Evolutionary conservation across 2,113 vertebrate genomes (phyloP), one percentile per base, ranked within the genome.

Genomic region (Albula goreensis): DNA sequence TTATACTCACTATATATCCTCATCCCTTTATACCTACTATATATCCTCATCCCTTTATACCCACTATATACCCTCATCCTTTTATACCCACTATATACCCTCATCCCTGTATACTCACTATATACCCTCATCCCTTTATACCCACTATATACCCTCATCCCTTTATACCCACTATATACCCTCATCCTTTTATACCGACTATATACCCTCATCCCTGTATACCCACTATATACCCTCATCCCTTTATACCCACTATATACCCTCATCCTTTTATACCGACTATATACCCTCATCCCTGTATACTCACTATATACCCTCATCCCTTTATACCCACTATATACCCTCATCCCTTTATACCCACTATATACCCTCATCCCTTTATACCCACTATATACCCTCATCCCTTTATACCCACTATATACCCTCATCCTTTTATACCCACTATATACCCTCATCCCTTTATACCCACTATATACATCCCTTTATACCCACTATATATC

Each of bases 331-430:
- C 3, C 60, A 22, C 2, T 4, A 31, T 74, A 5, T 31, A 74
- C 8, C n/a, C 25, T 8, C 63, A 31, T 9, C 66, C 31, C n/a
- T n/a, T n/a, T n/a, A n/a, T n/a, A n/a, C 31, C 31, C 31, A 41
- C 31, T 0, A 41, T 41, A 41, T 0, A 41, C 31, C 31, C 31
- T 0, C 31, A 41, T 0, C 31, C 31, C 31, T 0, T 0, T 0
- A 41, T 0, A 41, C 31, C 31, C 31, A 41, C 31, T 0, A 41
- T 0, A 41, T 0, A 41, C 31, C 31, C 31, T 41, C 31, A 41
- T 0, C 31, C 31, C 31, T 0, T 0, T 0, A 41, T 0, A 41
- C 31, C 31, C 31, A 41, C 31, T 1, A 41, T 0, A 1, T 0
- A 41, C 31, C 31, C 31, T 0, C 31, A 41, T 41, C 31, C 31